Base-by-base conservation (phyloP, 2,888 invertebrate genomes). In the Papilio gigon region DNA sequence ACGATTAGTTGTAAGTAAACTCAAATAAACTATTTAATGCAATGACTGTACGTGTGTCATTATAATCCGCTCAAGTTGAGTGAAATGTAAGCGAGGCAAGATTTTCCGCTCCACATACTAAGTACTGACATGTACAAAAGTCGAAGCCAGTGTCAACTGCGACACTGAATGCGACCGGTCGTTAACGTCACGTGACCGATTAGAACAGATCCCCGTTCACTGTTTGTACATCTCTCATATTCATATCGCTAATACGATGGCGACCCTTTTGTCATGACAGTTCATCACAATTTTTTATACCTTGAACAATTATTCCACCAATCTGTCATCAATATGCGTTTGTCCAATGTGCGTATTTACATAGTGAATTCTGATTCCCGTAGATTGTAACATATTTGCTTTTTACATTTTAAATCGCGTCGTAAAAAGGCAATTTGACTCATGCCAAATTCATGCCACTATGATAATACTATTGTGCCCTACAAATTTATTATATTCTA, bases 1-100 rank as follows among this genome's bases (percentile, higher is more conserved):
- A 50, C 25, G 50, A 50, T 50, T 50, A 27, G 59, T 35, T 59
- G 14, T 56, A 65, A 65, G 25, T 58, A 65, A 65, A 65, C 27
- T 27, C 27, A 14, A 63, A 20, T 33, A 58, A 14, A 63, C 33
- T 33, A 58, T 60, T 60, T 37, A 60, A 60, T 44, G 40, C 33
- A 47, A 58, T 59, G 44, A 58, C 17, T 37, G 22, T 35, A 33
- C n/a, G 20, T 17, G 47, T 37, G 27, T 47, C 59, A 68, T 68
- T 68, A 68, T 63, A 64, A 67, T 68, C 59, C 68, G 68, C 44
- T 68, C 64, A 68, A 50, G 47, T 63, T 35, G 44, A 68, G 68
- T 64, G 47, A 64, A 68, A 68, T 68, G 63, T 58, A 35, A 56
- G 42, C 44, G 20, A 42, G 35, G 40, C 20, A 59, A 56, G 30